A percentile compares a stretch with the other conserved stretches of the same genome.
phyloP scores from a whole-genome alignment of 2,113 vertebrate species.

The Myrmecophaga tridactyla region DNA sequence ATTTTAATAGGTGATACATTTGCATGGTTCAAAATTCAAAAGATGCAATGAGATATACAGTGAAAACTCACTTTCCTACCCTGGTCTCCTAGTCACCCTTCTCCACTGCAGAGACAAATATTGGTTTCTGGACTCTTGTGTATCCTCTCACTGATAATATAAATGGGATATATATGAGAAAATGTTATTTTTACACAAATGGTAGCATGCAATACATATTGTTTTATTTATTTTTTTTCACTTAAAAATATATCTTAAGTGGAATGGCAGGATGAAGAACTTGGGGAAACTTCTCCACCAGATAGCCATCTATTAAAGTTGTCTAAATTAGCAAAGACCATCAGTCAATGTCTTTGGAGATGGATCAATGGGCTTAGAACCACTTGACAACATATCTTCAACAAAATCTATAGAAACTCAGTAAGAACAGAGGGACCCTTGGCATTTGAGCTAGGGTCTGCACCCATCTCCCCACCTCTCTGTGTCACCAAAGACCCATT shows the following conservation, averaged over 20 bases:
- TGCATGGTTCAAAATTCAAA: too few species aligned
- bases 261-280: not conserved
- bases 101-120: not conserved
- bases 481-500: not conserved
- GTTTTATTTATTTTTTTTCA: not conserved
- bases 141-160: not conserved
- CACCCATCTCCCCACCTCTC: not conserved
- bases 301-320: not conserved
- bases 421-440: too few species aligned
- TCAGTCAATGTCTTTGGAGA: not conserved
- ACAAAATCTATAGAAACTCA: too few species aligned
- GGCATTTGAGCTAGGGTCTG: rapidly evolving
- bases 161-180: not conserved
- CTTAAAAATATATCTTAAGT: not conserved
- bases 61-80: not conserved
- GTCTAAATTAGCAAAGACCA: not conserved
- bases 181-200: not conserved
- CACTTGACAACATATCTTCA: not conserved
- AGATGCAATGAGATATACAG: not conserved
- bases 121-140: not conserved
- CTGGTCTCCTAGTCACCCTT: rapidly evolving
- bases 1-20: not conserved
- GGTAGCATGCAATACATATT: too few species aligned
- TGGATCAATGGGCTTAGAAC: not conserved
- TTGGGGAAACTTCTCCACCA: not conserved